Conservation (phyloP, 1,140 invertebrate species). For the Rhagoletis pomonella region DNA sequence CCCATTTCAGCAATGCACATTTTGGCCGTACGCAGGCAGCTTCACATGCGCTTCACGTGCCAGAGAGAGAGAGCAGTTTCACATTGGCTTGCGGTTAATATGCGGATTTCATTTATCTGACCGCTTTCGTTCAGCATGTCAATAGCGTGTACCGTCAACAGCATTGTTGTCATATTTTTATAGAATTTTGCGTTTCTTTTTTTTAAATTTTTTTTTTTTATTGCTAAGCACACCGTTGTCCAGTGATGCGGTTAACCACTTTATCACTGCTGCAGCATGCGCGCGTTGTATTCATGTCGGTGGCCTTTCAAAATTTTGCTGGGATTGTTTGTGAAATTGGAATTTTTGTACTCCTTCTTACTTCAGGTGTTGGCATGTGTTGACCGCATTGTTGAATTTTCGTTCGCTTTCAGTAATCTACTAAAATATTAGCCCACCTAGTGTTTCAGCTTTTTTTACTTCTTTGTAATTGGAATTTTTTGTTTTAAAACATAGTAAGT, state of each 20-base stretch:
- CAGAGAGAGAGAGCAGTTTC: neutral
- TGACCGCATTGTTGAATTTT: too few relatives aligned
- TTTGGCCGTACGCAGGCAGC: too few relatives aligned
- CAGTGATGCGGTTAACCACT: constrained; percentile 31
- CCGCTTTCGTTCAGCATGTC: neutral
- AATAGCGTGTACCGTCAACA: neutral
- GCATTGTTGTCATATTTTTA: constrained; percentile 12
- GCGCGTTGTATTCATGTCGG: neutral
- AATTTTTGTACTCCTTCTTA: too few relatives aligned
- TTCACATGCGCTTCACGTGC: neutral
- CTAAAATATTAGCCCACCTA: too few relatives aligned
- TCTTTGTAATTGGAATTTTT: too few relatives aligned
- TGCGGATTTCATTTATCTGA: neutral
- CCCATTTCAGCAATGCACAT: too few relatives aligned
- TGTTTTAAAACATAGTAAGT: too few relatives aligned
- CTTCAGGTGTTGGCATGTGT: too few relatives aligned
- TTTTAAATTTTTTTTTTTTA: neutral
- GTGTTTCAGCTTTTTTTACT: too few relatives aligned
- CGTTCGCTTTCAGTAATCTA: too few relatives aligned
- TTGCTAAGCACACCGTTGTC: neutral
- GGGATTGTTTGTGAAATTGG: too few relatives aligned
- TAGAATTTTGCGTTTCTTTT: neutral
- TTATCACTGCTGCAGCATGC: constrained; percentile 10
- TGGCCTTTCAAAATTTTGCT: neutral
- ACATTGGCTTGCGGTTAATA: neutral